These are phyloP conservation scores for Harlomillsia oculata DNA, from an alignment of 1,140 invertebrate species.

Conservation along the genomic window DNA sequence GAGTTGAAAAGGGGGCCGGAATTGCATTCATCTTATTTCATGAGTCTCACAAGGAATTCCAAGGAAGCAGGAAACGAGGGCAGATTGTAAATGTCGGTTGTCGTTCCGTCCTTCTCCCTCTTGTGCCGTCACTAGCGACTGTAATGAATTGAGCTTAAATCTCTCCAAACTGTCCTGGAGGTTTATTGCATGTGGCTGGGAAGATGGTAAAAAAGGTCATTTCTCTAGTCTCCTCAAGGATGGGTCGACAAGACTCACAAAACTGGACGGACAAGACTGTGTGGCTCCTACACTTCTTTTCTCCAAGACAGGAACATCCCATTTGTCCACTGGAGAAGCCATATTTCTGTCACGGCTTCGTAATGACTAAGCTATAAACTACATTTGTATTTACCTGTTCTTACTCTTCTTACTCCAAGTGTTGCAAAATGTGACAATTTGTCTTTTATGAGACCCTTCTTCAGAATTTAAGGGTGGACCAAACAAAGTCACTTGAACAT, in stretches of 20 bases:
- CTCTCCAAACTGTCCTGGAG: slow-evolving; percentile 25
- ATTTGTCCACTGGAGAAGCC: neutral
- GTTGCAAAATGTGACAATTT: too few species aligned
- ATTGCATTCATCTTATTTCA: slow-evolving; percentile 4
- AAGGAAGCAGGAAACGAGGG: neutral
- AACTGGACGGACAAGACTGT: slow-evolving; percentile 23
- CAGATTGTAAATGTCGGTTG: slow-evolving; percentile 20
- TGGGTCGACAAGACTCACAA: slow-evolving; percentile 7
- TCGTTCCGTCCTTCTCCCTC: slow-evolving; percentile 3
- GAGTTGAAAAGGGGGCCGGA: neutral
- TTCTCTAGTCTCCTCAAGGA: slow-evolving; percentile 7
- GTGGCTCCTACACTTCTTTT: slow-evolving; percentile 13
- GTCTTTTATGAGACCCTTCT: too few species aligned
- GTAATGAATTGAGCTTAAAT: slow-evolving; percentile 30
- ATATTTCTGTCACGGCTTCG: neutral
- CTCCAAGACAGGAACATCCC: neutral
- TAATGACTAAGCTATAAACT: too few species aligned
- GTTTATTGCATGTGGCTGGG: slow-evolving; percentile 28
- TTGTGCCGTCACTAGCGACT: neutral
- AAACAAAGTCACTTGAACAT: too few species aligned
- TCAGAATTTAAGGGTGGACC: too few species aligned
- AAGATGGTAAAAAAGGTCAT: slow-evolving; percentile 27
- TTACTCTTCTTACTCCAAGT: too few species aligned
- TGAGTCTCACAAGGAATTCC: neutral
- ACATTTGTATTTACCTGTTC: too few species aligned